Base-by-base conservation (phyloP, 1,140 invertebrate species). In the Paramacrobiotus metropolitanus region DNA sequence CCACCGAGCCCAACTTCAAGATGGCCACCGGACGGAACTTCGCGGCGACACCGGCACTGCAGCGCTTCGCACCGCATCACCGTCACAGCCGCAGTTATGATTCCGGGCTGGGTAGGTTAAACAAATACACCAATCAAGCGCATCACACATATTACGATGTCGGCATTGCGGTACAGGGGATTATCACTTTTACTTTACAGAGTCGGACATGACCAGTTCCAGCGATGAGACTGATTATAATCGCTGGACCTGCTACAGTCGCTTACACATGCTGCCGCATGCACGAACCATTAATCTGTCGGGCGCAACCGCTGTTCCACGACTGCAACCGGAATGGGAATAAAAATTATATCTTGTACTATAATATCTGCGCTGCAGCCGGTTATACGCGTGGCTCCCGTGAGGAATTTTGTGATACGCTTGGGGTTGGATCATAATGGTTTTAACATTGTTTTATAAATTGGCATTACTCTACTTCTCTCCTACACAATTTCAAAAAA, bases 1-100 rank as follows among this genome's bases (percentile, higher is more conserved):
- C 24, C 15, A 55, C 48, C 48, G 48, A 55, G 48, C 48, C 48
- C 48, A 55, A 55, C 48, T 55, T 55, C 24, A 55, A 20, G 4
- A 9, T 24, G 15, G 4, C 15, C 24, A 9, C 15, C 9, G 34
- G 34, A 40, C 34, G 34, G n/a, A 40, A 40, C n/a, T 40, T 40
- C 48, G 24, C 48, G 24, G 48, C 48, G 15, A 40, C 34, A 9
- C 48, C 48, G 15, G 15, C 48, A 9, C 28, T 55, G 48, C 15
- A 55, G 9, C 48, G 48, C 15, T 55, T 55, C 28, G 48, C 15
- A 15, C 15, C 24, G 15, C 48, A 55, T 4, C 24, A 15, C 24
- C 48, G 48, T 20, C 48, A 55, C 24, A 20, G 15, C 28, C 48
- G 48, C 9, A 20, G 15, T 20, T 55, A 55, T 24, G 48, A 55